A percentile compares a stretch with the other conserved stretches of the same genome.
These are phyloP conservation scores for Enteromius viviparus DNA, from an alignment of 2,797 vertebrate genomes.

Conservation along the genomic window DNA sequence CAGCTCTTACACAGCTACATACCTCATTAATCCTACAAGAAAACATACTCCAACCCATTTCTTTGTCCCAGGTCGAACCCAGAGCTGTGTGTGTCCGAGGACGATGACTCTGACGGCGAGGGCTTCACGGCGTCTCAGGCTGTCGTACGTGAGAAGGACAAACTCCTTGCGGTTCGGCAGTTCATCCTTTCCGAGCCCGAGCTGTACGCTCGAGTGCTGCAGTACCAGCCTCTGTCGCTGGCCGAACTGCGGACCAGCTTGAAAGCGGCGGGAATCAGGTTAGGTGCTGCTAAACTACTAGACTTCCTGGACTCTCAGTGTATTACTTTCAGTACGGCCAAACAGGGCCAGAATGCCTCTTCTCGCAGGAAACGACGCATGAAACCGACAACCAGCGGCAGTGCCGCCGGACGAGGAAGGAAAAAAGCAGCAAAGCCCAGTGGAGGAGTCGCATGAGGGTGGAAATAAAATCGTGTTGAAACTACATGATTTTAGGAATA, in stretches of 20 bases:
- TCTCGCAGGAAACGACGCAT: slow-evolving; percentile 53
- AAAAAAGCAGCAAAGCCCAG: slow-evolving; percentile 46
- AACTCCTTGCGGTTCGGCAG: slow-evolving; percentile 75
- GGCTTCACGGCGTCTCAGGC: slow-evolving; percentile 83
- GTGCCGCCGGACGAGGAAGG: slow-evolving; percentile 40
- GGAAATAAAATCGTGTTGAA: background rate
- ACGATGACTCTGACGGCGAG: slow-evolving; percentile 77
- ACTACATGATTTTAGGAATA: background rate
- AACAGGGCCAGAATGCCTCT: slow-evolving; percentile 65
- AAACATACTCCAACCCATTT: background rate
- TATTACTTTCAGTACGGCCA: slow-evolving; percentile 90
- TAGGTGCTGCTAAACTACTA: slow-evolving; percentile 83
- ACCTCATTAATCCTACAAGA: background rate
- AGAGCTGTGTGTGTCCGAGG: slow-evolving; percentile 70
- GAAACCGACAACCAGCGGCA: background rate
- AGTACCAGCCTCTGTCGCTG: slow-evolving; percentile 90
- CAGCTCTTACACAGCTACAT: background rate
- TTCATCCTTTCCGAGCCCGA: slow-evolving; percentile 82
- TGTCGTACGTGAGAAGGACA: slow-evolving; percentile 69
- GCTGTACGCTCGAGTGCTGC: slow-evolving; percentile 84
- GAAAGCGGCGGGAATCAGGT: slow-evolving; percentile 82
- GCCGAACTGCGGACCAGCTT: slow-evolving; percentile 81
- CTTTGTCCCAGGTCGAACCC: slow-evolving; percentile 75
- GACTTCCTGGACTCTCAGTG: slow-evolving; percentile 92
- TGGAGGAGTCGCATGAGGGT: background rate